phyloP scores from a whole-genome alignment of 35 echinoderm and acorn worm species.

The Diadema setosum region DNA sequence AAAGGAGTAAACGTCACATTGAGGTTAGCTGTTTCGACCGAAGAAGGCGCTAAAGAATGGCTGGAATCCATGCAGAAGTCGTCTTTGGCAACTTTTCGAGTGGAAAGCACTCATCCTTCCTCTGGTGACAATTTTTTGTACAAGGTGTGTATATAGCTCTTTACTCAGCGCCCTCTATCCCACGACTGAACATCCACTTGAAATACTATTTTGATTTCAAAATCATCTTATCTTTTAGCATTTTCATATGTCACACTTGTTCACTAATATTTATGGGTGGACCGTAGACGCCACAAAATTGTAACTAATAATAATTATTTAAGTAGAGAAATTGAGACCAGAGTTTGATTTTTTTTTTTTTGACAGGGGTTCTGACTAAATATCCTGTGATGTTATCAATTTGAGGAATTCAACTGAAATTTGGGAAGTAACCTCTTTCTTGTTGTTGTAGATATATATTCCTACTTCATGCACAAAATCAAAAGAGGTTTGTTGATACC shows the following conservation, averaged over 20 bases:
- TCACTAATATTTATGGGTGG: too few relatives aligned
- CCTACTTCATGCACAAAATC: background rate
- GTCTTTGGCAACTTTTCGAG: background rate
- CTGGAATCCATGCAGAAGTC: background rate
- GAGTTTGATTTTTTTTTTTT: background rate
- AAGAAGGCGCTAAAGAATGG: background rate
- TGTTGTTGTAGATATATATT: background rate
- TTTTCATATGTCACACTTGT: too few relatives aligned
- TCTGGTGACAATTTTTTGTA: background rate
- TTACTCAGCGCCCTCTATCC: too few relatives aligned
- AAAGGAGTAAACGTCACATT: background rate
- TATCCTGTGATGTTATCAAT: background rate
- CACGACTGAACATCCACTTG: too few relatives aligned
- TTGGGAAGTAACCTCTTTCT: background rate
- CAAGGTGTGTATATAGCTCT: background rate
- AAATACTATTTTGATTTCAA: too few relatives aligned
- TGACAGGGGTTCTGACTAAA: background rate
- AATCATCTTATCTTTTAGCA: too few relatives aligned
- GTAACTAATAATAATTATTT: too few relatives aligned
- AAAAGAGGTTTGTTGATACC: background rate
- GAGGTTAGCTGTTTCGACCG: background rate
- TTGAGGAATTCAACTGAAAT: background rate
- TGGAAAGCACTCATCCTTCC: background rate
- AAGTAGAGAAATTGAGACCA: background rate
- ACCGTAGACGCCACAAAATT: too few relatives aligned